Evolutionary conservation across 2,113 vertebrate genomes (phyloP), one percentile per base, ranked within the genome.

Genomic region (Nothobranchius kuhntae): DNA sequence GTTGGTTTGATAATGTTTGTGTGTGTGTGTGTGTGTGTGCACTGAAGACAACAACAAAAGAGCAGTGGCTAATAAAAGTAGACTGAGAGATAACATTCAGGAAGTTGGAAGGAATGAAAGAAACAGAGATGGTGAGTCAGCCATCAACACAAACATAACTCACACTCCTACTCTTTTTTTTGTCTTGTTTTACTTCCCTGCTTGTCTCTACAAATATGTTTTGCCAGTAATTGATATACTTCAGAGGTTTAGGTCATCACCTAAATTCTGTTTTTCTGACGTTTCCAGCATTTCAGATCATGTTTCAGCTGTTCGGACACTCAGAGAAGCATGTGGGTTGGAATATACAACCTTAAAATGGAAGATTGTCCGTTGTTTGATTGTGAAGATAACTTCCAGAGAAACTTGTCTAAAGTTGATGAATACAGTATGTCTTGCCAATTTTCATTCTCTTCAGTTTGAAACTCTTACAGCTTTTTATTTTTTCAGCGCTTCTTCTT

Each of bases 141-240:
- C 35, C 58, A 57, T 78, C 76, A 77, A 60, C 85, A 83, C 36
- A 55, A 54, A 36, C 65, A 68, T 87, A 76, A 85, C 80, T 85
- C 69, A 76, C 51, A n/a, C 3, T 50, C 38, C 47, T 26, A 0
- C 52, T 54, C 15, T 26, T 61, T 15, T 63, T 60, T n/a, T 47
- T 26, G 38, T 46, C 66, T 52, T 71, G 47, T 81, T 85, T 65
- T 69, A 54, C 30, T 10, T 38, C 71, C 53, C n/a, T 24, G 21
- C 30, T 38, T 68, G 52, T 78, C 77, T 71, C 47, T 42, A 13
- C 70, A 69, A 77, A 84, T 69, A 60, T 76, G 61, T 12, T 77
- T 77, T 73, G 75, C 82, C 78, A 58, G 50, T 66, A 62, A 56
- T 77, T 10, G 57, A 77, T 79, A 54, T 81, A 54, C 61, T 10